Percentiles rank a stretch among this genome's conserved stretches.
phyloP scores from a whole-genome alignment of 2,113 vertebrate species.

The Xiphophorus hellerii region DNA sequence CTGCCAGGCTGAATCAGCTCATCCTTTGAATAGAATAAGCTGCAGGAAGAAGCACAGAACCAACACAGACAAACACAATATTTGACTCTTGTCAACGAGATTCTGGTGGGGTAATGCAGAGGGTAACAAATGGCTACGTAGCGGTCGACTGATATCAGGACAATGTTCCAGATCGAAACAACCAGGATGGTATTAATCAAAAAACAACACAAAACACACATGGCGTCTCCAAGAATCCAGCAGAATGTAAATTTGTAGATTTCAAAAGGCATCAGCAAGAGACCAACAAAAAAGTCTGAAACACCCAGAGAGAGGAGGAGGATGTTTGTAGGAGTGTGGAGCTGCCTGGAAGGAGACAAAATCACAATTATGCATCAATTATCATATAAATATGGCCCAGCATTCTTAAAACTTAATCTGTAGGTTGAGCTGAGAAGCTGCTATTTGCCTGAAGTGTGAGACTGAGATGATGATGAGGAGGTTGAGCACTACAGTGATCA shows the following conservation, averaged over 20 bases:
- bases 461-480: too few relatives aligned
- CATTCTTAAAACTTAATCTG: too few relatives aligned
- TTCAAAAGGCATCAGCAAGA: slow-evolving; percentile 82
- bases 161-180: neutral
- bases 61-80: slow-evolving; percentile 32
- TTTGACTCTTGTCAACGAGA: neutral
- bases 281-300: slow-evolving; percentile 57
- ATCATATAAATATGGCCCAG: too few relatives aligned
- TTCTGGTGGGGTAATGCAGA: slow-evolving; percentile 5
- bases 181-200: neutral
- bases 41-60: slow-evolving; percentile 20
- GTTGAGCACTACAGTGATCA: too few relatives aligned
- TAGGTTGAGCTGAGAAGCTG: too few relatives aligned
- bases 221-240: slow-evolving; percentile 56
- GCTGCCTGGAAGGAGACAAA: too few relatives aligned
- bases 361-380: too few relatives aligned
- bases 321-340: too few relatives aligned
- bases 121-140: slow-evolving; percentile 9
- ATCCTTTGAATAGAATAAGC: neutral
- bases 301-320: too few relatives aligned
- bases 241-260: slow-evolving; percentile 37
- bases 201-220: neutral
- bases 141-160: slow-evolving; percentile 6
- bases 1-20: neutral
- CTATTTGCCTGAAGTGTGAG: too few relatives aligned